Conservation (phyloP, 2,888 invertebrate species). For the Andrena fulva region DNA sequence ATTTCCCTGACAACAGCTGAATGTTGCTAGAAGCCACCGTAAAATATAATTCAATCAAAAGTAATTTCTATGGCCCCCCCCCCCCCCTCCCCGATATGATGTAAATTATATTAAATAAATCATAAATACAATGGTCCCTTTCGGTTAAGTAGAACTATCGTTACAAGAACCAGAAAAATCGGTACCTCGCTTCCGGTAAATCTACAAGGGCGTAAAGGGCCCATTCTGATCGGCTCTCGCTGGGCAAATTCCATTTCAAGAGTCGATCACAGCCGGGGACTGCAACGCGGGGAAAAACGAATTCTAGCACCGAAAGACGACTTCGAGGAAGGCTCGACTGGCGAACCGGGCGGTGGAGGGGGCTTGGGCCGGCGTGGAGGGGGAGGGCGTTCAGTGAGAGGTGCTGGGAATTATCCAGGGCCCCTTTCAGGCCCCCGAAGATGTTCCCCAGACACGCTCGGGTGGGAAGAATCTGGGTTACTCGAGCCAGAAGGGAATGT, state of each 20-base stretch:
- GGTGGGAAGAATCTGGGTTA: conserved; percentile 84
- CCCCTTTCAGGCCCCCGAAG: conserved; percentile 65
- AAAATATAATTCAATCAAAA: too few species aligned
- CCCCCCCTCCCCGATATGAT: too few species aligned
- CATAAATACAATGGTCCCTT: background rate
- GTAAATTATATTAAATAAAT: conserved; percentile 2
- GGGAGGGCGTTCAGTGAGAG: conserved; percentile 53
- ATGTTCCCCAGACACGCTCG: conserved; percentile 58
- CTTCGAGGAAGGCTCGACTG: conserved; percentile 35
- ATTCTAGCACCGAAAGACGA: conserved; percentile 43
- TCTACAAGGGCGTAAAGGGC: too few species aligned
- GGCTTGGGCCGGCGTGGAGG: conserved; percentile 26
- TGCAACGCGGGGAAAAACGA: conserved; percentile 32
- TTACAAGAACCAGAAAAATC: too few species aligned
- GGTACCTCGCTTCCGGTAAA: too few species aligned
- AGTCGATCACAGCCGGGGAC: conserved; percentile 31
- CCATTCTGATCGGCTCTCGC: too few species aligned
- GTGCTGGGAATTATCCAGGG: conserved; percentile 60
- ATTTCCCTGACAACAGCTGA: background rate
- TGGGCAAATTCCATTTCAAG: conserved; percentile 26
- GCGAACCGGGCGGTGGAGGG: too few species aligned
- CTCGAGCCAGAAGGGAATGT: conserved; percentile 84
- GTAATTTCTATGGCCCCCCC: background rate
- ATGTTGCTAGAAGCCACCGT: too few species aligned
- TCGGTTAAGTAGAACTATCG: too few species aligned